These are phyloP conservation scores for Copidosoma aretas DNA, from an alignment of 2,888 invertebrate species.

Conservation along the genomic window DNA sequence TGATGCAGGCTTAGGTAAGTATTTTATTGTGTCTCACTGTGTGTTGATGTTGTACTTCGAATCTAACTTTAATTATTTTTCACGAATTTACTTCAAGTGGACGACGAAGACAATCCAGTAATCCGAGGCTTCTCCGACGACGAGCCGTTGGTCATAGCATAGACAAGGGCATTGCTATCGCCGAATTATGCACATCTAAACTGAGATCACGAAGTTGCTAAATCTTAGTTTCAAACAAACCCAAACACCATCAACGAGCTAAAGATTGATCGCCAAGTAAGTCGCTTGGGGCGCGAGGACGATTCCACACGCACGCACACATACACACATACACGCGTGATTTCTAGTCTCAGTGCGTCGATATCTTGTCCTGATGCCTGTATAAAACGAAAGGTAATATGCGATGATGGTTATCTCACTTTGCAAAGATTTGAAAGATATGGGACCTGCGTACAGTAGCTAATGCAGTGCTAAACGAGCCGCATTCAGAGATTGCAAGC, in stretches of 20 bases:
- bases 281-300: conserved; percentile 38
- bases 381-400: background rate
- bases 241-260: background rate
- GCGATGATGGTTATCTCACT: conserved; percentile 7
- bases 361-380: conserved; percentile 39
- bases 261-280: conserved; percentile 12
- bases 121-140: conserved; percentile 93
- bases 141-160: conserved; percentile 91
- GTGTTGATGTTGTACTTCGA: background rate
- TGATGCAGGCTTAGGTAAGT: conserved; percentile 70
- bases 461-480: conserved; percentile 1
- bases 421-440: background rate
- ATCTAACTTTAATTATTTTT: background rate
- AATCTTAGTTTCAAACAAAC: no score
- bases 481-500: conserved; percentile 30
- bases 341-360: conserved; percentile 41
- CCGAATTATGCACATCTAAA: background rate
- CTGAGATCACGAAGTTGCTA: background rate
- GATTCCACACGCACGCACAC: conserved; percentile 21
- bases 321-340: conserved; percentile 21
- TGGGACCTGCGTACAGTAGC: conserved; percentile 13
- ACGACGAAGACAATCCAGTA: conserved; percentile 86
- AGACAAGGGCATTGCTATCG: conserved; percentile 52
- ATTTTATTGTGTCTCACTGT: no score
- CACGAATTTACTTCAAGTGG: conserved; percentile 60